Base-by-base conservation (phyloP, 1,140 invertebrate species). In the Caligus rogercresseyi region DNA sequence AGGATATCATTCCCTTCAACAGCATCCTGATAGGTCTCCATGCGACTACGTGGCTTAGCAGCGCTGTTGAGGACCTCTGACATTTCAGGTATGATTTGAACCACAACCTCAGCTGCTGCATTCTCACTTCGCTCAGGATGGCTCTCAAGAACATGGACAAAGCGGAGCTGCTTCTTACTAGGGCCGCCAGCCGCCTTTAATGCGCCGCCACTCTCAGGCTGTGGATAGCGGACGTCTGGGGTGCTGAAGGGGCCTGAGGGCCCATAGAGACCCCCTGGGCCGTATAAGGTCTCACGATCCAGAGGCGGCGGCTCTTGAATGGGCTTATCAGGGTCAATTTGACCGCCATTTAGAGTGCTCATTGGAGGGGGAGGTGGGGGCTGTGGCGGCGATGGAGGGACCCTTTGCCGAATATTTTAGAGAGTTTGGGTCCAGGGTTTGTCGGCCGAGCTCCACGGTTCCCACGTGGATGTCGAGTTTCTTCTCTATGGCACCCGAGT, bases 21-120 rank as follows among this genome's bases (percentile, higher is more conserved):
- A n/a, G n/a, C n/a, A 19, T 69, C 67, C 61, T 71, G 69, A 62
- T 71, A 71, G 1, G 66, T 65, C 16, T 67, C 65, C 70, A 71
- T 71, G 14, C 70, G 67, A 7, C 65, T 60, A 16, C 55, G 21
- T 19, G 65, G 67, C 43, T 65, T 26, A 43, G n/a, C n/a, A 11
- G 7, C 7, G n/a, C 31, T 43, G 7, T 7, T 7, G 7, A 11
- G 7, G n/a, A n/a, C 31, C 7, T 7, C 7, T 7, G 7, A 11
- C 31, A 43, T 43, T 43, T 43, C 31, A 11, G 31, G 31, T 11
- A 43, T 43, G 7, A 43, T 43, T 43, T 43, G 7, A 7, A 43
- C n/a, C 7, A 43, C n/a, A 11, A 11, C 31, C n/a, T 7, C 31
- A 7, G 7, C n/a, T 43, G 31, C 7, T 11, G 7, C n/a, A 43